Percentiles rank a stretch among this genome's conserved stretches.
Evolutionary conservation across 2,888 invertebrate species (phyloP).

Genomic region (Rhagonycha fulva): DNA sequence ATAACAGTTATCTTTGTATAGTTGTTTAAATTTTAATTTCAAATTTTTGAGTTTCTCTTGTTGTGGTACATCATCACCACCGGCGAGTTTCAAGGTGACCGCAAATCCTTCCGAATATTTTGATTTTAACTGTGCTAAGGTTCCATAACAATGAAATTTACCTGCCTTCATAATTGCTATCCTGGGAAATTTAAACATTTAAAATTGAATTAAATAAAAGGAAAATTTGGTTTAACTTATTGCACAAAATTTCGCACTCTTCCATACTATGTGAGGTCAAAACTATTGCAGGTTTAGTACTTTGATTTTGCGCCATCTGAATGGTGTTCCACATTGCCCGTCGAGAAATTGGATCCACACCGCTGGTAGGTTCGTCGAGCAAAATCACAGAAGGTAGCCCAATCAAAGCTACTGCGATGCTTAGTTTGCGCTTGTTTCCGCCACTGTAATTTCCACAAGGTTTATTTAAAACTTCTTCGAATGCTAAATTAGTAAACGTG

Average conservation of each 20-base stretch:
- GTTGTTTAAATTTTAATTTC: too few species aligned
- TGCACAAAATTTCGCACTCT: conserved; percentile 81
- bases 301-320: conserved; percentile 2
- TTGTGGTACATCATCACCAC: too few species aligned
- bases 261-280: conserved; percentile 88
- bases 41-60: too few species aligned
- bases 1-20: too few species aligned
- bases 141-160: conserved; percentile 73
- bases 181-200: conserved; percentile 48
- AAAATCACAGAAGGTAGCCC: conserved; percentile 66
- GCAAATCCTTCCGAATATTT: conserved; percentile 66
- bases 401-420: conserved; percentile 82
- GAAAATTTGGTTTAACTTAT: conserved; percentile 40
- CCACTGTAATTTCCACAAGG: conserved; percentile 58
- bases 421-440: conserved; percentile 80
- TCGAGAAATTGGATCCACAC: conserved; percentile 75
- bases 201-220: conserved; percentile 15
- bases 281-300: conserved; percentile 67
- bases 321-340: conserved; percentile 52
- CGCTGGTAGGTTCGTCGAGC: conserved; percentile 85
- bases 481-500: conserved; percentile 32
- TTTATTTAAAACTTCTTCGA: conserved; percentile 46
- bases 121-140: conserved; percentile 75
- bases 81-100: conserved; percentile 44
- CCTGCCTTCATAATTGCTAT: conserved; percentile 85